These are phyloP conservation scores for Ondatra zibethicus DNA, from an alignment of 2,113 vertebrate genomes.

Conservation along the genomic window DNA sequence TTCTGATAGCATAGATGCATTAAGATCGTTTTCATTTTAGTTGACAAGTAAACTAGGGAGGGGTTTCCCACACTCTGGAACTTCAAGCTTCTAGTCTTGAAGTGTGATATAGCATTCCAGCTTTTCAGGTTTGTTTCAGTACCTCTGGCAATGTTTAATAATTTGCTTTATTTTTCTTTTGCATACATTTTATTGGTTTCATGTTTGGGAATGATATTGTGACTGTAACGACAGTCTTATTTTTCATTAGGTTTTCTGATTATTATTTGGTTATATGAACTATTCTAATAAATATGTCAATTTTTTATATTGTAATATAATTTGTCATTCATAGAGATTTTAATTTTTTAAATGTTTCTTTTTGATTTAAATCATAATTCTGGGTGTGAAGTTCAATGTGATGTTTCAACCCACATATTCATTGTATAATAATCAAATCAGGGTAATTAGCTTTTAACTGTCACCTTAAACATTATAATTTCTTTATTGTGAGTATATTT, in stretches of 20 bases:
- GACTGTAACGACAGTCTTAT: background rate
- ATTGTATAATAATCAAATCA: background rate
- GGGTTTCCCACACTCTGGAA: background rate
- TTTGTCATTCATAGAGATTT: background rate
- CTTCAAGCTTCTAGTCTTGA: background rate
- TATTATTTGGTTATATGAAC: constrained; percentile 12
- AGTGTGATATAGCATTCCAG: background rate
- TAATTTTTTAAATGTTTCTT: background rate
- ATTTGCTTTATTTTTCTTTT: constrained; percentile 30
- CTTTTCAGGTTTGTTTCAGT: background rate
- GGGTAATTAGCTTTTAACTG: background rate
- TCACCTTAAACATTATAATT: background rate
- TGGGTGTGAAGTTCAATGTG: background rate
- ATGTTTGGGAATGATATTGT: background rate
- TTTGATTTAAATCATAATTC: background rate
- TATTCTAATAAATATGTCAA: background rate
- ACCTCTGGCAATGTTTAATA: constrained; percentile 23
- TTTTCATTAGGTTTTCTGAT: constrained; percentile 1
- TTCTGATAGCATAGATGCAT: background rate
- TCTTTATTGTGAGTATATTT: background rate
- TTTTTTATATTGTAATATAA: background rate
- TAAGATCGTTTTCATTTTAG: background rate
- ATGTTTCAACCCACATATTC: background rate
- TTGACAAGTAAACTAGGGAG: background rate
- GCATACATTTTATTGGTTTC: background rate